phyloP scores from a whole-genome alignment of 2,113 vertebrate genomes.

The Gadus macrocephalus region DNA sequence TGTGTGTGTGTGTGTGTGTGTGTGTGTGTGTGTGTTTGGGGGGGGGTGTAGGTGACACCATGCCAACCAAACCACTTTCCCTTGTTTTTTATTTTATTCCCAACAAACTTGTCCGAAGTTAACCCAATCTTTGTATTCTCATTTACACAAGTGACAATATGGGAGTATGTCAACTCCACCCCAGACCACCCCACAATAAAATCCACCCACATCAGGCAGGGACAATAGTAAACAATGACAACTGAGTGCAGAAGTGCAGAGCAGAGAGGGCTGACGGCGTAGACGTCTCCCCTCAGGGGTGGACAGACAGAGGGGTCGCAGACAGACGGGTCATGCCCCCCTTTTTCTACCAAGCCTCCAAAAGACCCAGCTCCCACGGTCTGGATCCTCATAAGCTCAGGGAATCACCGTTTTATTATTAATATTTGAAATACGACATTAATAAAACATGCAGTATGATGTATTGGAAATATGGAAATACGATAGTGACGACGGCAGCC shows the following conservation, averaged over 20 bases:
- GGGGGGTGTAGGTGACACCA: slow-evolving; percentile 5
- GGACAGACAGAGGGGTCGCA: background rate
- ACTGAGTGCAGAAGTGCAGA: background rate
- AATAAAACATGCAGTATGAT: too few relatives aligned
- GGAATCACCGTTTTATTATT: too few relatives aligned
- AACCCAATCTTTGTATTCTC: slow-evolving; percentile 50
- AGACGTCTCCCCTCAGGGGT: background rate
- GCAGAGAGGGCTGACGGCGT: background rate
- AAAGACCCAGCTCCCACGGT: too few relatives aligned
- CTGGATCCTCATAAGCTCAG: too few relatives aligned
- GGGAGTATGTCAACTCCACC: slow-evolving; percentile 44
- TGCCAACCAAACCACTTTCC: slow-evolving; percentile 29
- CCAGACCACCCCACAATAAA: slow-evolving; percentile 7
- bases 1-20: slow-evolving; percentile 9
- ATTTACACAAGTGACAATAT: slow-evolving; percentile 37
- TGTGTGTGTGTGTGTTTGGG: background rate
- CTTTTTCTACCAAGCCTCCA: too few relatives aligned
- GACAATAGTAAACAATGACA: too few relatives aligned
- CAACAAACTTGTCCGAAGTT: slow-evolving; percentile 52
- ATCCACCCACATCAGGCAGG: background rate
- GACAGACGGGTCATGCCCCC: too few relatives aligned
- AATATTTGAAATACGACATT: too few relatives aligned
- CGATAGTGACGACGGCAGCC: too few relatives aligned
- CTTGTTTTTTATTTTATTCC: slow-evolving; percentile 31
- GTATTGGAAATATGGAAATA: too few relatives aligned